Evolutionary conservation across 1,140 invertebrate genomes (phyloP).

Genomic region (Cepaea nemoralis): DNA sequence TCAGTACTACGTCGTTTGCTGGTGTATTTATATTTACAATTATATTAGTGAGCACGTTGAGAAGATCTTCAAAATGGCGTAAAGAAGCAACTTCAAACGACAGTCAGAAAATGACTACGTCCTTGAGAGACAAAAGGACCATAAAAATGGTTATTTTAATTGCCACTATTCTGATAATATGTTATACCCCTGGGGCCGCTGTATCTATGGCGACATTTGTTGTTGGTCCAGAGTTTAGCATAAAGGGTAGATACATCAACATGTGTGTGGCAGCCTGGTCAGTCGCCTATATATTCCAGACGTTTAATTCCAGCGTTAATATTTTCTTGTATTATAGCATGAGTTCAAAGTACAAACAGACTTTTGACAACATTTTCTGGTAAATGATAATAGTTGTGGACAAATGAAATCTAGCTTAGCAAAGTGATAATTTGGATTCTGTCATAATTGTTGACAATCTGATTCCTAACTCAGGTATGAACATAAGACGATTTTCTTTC

Average conservation of each 20-base stretch:
- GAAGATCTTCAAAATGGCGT: conserved; percentile 5
- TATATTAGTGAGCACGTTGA: not conserved
- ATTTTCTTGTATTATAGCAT: conserved; percentile 24
- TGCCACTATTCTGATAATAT: not conserved
- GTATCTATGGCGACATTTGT: not conserved
- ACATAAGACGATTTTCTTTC: too few species aligned
- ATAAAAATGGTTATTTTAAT: conserved; percentile 23
- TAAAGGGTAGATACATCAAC: not conserved
- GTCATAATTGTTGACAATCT: too few species aligned
- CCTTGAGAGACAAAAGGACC: not conserved
- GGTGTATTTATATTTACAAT: conserved; percentile 3
- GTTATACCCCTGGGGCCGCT: not conserved
- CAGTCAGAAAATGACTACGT: not conserved
- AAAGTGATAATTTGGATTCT: too few species aligned
- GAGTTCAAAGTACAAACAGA: conserved; percentile 10
- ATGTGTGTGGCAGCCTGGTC: not conserved
- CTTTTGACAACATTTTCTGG: not conserved
- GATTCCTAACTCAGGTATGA: too few species aligned
- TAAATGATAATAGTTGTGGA: too few species aligned
- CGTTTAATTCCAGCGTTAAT: not conserved
- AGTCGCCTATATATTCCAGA: not conserved
- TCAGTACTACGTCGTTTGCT: not conserved
- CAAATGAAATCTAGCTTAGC: too few species aligned
- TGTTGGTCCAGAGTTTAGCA: not conserved
- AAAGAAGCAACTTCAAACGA: not conserved